Base-by-base conservation (phyloP, 2,113 vertebrate genomes). In the Mesembrinibis cayennensis region DNA sequence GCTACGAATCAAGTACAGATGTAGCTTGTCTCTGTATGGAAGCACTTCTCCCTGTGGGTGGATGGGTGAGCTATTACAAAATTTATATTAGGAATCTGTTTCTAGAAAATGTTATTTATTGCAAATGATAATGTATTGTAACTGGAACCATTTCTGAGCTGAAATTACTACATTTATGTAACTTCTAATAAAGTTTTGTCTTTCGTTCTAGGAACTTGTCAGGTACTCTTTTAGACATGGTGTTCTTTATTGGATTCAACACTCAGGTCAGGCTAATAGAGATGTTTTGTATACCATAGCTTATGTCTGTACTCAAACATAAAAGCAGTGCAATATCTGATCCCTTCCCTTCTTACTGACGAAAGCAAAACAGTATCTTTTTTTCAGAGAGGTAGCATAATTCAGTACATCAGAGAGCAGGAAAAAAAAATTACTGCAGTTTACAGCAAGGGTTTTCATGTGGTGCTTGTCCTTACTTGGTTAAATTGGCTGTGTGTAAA, bases 141-240 rank as follows among this genome's bases (percentile, higher is more conserved):
- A 91, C 56, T 82, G 80, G 91, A 97, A 76, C 52, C 8, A 74
- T 89, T 97, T 96, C 89, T 88, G 55, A 89, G 61, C 49, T 89
- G 79, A 92, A 88, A 88, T 56, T 30, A 93, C 45, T 94, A 87
- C 65, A 65, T 84, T 77, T 88, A 89, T 92, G 87, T 95, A 74
- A 70, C 65, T 79, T 66, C 58, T 93, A 96, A 97, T 96, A 96
- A 95, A 97, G 61, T 86, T 91, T 92, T 82, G 40, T 92, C 61
- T 96, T 85, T 96, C 59, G 86, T 95, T 95, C 77, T 97, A 82
- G 72, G 82, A 90, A 27, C 15, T 93, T 92, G 70, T 85, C 49
- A 65, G n/a, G 29, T 94, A 38, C 50, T 87, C 40, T 87, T 85
- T 93, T 71, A 86, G 63, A 58, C 5, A 5, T 9, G 34, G 17